These are phyloP conservation scores for Cheilosia impressa DNA, from an alignment of 2,888 invertebrate species.

Conservation along the genomic window DNA sequence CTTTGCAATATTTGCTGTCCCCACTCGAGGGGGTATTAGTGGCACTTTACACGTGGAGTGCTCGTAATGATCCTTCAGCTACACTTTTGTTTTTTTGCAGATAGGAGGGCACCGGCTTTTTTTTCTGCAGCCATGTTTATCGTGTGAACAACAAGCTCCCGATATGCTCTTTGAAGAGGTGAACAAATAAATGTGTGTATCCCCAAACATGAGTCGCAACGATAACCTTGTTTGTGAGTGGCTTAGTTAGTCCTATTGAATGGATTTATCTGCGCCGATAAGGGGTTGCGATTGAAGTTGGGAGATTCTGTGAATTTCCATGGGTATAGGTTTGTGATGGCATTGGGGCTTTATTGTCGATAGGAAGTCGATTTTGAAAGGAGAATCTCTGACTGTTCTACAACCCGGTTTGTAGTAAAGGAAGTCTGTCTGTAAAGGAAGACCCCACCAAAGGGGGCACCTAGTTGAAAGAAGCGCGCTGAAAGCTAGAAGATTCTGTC, in stretches of 20 bases:
- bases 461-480: too few species aligned
- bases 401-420: too few species aligned
- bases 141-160: conserved; percentile 24
- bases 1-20: conserved; percentile 7
- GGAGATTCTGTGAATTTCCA: background rate
- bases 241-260: conserved; percentile 7
- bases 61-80: conserved; percentile 29
- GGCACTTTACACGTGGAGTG: conserved; percentile 21
- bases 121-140: conserved; percentile 17
- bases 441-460: too few species aligned
- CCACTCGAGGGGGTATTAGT: conserved; percentile 26
- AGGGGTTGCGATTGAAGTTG: background rate
- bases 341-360: too few species aligned
- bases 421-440: too few species aligned
- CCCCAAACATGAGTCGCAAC: conserved; percentile 22
- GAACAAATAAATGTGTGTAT: conserved; percentile 33
- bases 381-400: too few species aligned
- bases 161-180: conserved; percentile 54
- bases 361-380: too few species aligned
- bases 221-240: conserved; percentile 21
- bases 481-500: too few species aligned
- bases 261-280: background rate
- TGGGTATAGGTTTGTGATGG: background rate
- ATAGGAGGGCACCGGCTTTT: background rate
- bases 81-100: background rate